phyloP scores from a whole-genome alignment of 2,113 vertebrate genomes.

The Podilymbus podiceps region DNA sequence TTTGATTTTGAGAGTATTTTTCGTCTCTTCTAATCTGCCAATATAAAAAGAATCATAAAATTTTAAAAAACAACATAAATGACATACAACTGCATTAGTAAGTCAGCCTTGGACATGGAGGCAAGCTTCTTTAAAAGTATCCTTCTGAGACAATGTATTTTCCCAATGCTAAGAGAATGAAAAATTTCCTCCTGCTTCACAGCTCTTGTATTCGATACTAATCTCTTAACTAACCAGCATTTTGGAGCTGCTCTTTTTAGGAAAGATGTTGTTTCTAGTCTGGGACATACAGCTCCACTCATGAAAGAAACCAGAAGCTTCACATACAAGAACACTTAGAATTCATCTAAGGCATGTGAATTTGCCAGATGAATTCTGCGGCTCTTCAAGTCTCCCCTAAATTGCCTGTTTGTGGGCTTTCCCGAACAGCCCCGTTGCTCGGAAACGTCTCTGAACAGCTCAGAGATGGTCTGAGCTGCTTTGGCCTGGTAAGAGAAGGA shows the following conservation, averaged over 20 bases:
- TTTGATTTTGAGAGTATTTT: constrained; percentile 50
- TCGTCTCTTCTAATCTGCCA: constrained; percentile 70
- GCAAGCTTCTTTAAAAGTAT: neutral
- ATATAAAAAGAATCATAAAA: neutral
- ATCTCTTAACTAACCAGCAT: neutral
- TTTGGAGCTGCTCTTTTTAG: neutral
- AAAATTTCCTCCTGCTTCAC: neutral
- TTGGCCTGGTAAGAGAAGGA: neutral
- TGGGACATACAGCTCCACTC: neutral
- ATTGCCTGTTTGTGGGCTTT: neutral
- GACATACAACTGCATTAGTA: neutral
- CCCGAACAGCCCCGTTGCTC: neutral
- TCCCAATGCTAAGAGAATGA: neutral
- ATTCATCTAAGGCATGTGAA: neutral
- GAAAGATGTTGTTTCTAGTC: neutral
- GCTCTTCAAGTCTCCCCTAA: neutral
- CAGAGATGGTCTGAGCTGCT: neutral
- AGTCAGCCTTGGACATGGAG: neutral
- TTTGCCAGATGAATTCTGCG: neutral
- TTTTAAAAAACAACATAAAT: neutral
- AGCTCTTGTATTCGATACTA: neutral
- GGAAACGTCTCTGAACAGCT: neutral
- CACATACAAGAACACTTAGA: neutral
- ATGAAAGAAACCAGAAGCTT: neutral
- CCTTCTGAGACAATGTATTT: neutral